Conservation (phyloP, 2,888 invertebrate genomes). For the Andrena flavipes region DNA sequence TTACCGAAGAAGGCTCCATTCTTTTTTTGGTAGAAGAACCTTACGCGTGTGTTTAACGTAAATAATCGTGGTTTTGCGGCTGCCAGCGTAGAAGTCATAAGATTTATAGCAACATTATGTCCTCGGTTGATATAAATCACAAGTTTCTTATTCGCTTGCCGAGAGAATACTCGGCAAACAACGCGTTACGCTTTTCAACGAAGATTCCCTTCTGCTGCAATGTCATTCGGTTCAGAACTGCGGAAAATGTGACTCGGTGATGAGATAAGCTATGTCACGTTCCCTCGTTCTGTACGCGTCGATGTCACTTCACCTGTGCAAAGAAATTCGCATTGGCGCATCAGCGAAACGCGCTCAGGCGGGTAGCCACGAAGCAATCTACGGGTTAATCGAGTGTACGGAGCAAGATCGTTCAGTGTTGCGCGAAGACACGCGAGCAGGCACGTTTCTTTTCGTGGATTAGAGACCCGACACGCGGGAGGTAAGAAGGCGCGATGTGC, state of each 20-base stretch:
- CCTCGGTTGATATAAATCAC: not conserved
- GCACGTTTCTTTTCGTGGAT: conserved; percentile 9
- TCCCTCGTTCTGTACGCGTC: not conserved
- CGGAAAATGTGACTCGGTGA: not conserved
- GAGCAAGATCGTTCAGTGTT: not conserved
- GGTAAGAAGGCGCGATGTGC: not conserved
- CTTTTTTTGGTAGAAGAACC: too few relatives aligned
- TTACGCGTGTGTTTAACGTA: not conserved
- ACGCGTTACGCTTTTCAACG: not conserved
- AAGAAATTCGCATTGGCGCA: conserved; percentile 13
- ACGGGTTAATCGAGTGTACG: not conserved
- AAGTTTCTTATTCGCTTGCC: not conserved
- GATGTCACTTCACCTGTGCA: conserved; percentile 35
- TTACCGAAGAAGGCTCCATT: not conserved
- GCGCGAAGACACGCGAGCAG: not conserved
- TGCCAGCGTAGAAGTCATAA: not conserved
- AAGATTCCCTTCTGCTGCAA: not conserved
- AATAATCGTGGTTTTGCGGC: not conserved
- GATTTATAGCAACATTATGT: not conserved
- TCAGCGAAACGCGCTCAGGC: not conserved
- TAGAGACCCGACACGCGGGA: conserved; percentile 17
- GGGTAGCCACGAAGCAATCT: not conserved
- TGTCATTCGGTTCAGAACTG: not conserved
- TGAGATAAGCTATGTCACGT: conserved; percentile 25
- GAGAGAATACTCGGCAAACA: not conserved